These are phyloP conservation scores for Pavo muticus DNA, from an alignment of 2,113 vertebrate genomes.

Conservation along the genomic window DNA sequence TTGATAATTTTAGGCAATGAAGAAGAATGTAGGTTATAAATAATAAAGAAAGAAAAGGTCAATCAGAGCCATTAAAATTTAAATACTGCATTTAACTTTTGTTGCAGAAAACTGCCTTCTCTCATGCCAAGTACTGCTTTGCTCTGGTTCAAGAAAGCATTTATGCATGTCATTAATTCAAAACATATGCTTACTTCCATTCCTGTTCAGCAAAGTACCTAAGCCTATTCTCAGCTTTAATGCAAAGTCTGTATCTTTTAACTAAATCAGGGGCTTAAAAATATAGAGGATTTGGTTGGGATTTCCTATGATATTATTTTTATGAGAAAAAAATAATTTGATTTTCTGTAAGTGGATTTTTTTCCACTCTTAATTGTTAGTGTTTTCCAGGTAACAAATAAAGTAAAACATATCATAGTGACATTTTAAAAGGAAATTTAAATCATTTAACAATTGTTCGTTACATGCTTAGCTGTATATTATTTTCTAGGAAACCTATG, in stretches of 20 bases:
- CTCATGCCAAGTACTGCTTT: slow-evolving; percentile 20
- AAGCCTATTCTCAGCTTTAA: neutral
- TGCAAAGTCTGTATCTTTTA: neutral
- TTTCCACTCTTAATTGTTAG: neutral
- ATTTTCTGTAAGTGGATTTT: neutral
- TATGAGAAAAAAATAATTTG: neutral
- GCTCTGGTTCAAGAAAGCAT: slow-evolving; percentile 11
- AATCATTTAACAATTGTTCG: neutral
- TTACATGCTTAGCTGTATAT: neutral
- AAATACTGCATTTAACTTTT: neutral
- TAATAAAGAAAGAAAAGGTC: slow-evolving; percentile 16
- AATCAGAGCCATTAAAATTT: slow-evolving; percentile 19
- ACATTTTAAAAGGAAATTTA: neutral
- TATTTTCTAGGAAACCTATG: neutral
- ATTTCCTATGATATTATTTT: neutral
- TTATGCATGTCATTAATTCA: slow-evolving; percentile 23
- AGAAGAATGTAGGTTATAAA: neutral
- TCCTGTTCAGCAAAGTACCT: neutral
- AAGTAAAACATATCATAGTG: neutral
- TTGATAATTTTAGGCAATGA: slow-evolving; percentile 6
- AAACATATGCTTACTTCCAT: slow-evolving; percentile 14
- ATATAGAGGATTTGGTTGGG: neutral
- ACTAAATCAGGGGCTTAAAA: neutral
- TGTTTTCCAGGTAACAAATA: neutral
- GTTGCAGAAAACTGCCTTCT: slow-evolving; percentile 27